Percentiles rank a stretch among this genome's conserved stretches.
Evolutionary conservation across 2,113 vertebrate genomes (phyloP).

Genomic region (Syngnathus typhle): DNA sequence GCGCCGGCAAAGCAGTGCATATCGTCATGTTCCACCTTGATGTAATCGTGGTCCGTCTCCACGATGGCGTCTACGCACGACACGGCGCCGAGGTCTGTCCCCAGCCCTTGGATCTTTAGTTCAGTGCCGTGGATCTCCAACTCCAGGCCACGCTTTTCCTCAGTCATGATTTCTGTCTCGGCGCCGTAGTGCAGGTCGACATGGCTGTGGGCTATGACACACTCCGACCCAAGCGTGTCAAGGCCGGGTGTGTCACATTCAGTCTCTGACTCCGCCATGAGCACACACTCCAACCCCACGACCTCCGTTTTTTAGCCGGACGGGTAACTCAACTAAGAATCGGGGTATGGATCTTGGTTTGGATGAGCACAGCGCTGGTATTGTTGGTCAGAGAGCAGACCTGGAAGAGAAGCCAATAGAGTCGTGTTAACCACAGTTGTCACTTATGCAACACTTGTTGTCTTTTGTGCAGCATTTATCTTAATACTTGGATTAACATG

Average conservation of each 20-base stretch:
- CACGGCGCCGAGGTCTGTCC: constrained; percentile 65
- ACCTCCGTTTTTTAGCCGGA: constrained; percentile 72
- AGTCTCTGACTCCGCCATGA: constrained; percentile 80
- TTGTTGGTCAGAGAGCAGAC: constrained; percentile 33
- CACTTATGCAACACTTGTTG: neutral
- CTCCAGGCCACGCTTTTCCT: constrained; percentile 72
- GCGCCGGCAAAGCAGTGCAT: constrained; percentile 70
- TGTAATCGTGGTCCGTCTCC: constrained; percentile 76
- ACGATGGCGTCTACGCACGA: constrained; percentile 72
- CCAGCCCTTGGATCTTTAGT: constrained; percentile 69
- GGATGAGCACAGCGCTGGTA: constrained; percentile 7
- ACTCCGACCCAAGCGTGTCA: constrained; percentile 79
- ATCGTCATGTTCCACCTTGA: constrained; percentile 69
- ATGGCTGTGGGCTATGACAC: constrained; percentile 78
- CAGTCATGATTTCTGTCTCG: constrained; percentile 76
- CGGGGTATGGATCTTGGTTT: constrained; percentile 21
- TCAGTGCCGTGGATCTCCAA: constrained; percentile 71
- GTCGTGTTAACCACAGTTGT: neutral
- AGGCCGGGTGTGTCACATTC: constrained; percentile 78
- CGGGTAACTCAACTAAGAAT: constrained; percentile 49
- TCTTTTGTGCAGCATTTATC: too few species aligned
- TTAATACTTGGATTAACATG: too few species aligned
- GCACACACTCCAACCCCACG: constrained; percentile 76
- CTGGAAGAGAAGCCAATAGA: constrained; percentile 31
- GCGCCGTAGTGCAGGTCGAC: constrained; percentile 77